These are phyloP conservation scores for Myrmophylax atrothorax DNA, from an alignment of 2,113 vertebrate species.

Conservation along the genomic window DNA sequence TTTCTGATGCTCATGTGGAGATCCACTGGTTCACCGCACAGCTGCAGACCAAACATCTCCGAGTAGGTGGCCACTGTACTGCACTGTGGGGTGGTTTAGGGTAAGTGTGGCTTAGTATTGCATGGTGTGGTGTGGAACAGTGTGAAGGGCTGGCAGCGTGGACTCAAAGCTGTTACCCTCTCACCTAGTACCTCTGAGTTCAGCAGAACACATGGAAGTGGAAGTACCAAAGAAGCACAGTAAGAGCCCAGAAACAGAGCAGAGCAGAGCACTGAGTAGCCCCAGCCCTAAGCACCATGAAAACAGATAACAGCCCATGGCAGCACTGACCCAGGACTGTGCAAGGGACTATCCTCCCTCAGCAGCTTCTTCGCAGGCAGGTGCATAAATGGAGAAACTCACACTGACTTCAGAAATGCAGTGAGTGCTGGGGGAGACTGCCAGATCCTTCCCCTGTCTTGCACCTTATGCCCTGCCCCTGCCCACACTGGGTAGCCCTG, in stretches of 20 bases:
- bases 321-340: background rate
- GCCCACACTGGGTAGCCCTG: no score
- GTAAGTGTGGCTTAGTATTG: background rate
- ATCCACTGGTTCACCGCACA: background rate
- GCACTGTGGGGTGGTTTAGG: accelerated
- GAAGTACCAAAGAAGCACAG: background rate
- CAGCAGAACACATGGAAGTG: background rate
- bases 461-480: background rate
- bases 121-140: background rate
- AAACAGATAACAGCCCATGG: background rate
- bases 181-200: background rate
- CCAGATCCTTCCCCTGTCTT: background rate
- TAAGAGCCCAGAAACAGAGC: background rate
- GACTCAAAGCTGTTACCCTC: background rate
- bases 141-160: accelerated
- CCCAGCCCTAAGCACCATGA: background rate
- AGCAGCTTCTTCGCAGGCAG: background rate
- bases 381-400: background rate
- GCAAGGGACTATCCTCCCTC: background rate
- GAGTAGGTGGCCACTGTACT: accelerated
- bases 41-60: background rate
- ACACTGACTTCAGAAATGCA: no score
- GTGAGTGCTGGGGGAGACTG: accelerated
- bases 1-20: background rate
- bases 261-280: background rate